These are phyloP conservation scores for Tachyglossus aculeatus DNA, from an alignment of 2,797 vertebrate species.

Conservation along the genomic window DNA sequence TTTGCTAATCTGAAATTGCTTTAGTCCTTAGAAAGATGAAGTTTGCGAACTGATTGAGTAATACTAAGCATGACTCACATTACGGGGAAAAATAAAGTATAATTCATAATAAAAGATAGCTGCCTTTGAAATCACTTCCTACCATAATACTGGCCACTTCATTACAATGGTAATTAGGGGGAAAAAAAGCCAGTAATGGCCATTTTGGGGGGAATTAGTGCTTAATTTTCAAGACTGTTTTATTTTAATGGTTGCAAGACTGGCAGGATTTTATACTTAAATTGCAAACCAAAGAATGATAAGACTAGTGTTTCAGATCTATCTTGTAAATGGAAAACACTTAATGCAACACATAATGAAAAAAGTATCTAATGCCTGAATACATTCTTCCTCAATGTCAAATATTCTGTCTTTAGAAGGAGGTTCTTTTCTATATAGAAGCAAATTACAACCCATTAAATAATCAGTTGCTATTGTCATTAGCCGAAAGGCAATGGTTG, in stretches of 20 bases:
- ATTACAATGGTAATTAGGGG: conserved; percentile 53
- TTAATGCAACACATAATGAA: conserved; percentile 16
- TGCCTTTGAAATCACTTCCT: conserved; percentile 47
- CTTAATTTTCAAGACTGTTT: conserved; percentile 56
- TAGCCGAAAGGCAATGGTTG: not conserved
- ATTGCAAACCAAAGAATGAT: conserved; percentile 29
- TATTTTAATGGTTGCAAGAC: conserved; percentile 51
- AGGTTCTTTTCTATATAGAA: not conserved
- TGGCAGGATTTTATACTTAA: conserved; percentile 49
- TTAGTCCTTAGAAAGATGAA: conserved; percentile 35
- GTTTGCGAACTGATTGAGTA: conserved; percentile 24
- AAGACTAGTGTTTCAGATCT: conserved; percentile 28
- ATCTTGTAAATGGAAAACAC: conserved; percentile 43
- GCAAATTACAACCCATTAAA: not conserved
- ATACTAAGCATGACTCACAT: conserved; percentile 18
- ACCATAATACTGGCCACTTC: conserved; percentile 43
- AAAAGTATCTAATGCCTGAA: conserved; percentile 5
- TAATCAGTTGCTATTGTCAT: not conserved
- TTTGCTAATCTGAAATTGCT: conserved; percentile 33
- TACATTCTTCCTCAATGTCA: not conserved
- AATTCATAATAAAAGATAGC: conserved; percentile 27
- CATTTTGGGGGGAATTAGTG: conserved; percentile 49
- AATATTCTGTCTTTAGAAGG: not conserved
- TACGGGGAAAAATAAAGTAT: conserved; percentile 35
- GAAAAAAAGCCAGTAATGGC: conserved; percentile 19